Evolutionary conservation across 2,113 vertebrate genomes (phyloP).

Genomic region (Pelobates fuscus): DNA sequence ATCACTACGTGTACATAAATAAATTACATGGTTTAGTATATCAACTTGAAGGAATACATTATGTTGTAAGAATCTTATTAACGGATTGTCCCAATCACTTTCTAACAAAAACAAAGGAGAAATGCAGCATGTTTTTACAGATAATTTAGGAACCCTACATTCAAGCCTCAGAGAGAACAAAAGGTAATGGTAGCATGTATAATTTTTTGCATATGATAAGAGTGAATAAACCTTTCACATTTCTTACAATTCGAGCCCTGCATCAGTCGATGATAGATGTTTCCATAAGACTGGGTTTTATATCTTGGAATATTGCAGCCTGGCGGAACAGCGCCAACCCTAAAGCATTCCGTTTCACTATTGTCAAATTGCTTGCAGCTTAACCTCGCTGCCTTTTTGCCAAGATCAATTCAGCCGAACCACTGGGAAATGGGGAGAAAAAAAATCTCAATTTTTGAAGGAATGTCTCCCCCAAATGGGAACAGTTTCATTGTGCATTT

Average conservation of each 20-base stretch:
- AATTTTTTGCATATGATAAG: slow-evolving; percentile 15
- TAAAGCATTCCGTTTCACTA: slow-evolving; percentile 43
- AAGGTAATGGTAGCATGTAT: neutral
- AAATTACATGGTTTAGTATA: no score
- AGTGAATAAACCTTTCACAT: slow-evolving; percentile 16
- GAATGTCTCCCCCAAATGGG: slow-evolving; percentile 76
- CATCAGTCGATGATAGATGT: slow-evolving; percentile 29
- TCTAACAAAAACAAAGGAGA: no score
- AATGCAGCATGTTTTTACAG: no score
- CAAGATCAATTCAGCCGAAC: slow-evolving; percentile 34
- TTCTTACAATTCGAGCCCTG: slow-evolving; percentile 5
- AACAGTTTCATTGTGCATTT: slow-evolving; percentile 74
- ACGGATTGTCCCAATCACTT: no score
- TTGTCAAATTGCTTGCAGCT: slow-evolving; percentile 52
- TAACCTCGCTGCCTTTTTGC: slow-evolving; percentile 44
- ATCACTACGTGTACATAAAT: neutral
- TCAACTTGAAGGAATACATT: no score
- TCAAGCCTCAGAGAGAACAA: neutral
- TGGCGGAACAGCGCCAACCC: slow-evolving; percentile 35
- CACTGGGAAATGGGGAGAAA: neutral
- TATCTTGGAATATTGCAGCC: slow-evolving; percentile 32
- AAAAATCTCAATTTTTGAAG: slow-evolving; percentile 59
- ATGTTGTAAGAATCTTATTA: no score
- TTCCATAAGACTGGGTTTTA: slow-evolving; percentile 34
- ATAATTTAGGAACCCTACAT: no score